Base-by-base conservation (phyloP, 2,797 vertebrate species). In the Falco columbarius region DNA sequence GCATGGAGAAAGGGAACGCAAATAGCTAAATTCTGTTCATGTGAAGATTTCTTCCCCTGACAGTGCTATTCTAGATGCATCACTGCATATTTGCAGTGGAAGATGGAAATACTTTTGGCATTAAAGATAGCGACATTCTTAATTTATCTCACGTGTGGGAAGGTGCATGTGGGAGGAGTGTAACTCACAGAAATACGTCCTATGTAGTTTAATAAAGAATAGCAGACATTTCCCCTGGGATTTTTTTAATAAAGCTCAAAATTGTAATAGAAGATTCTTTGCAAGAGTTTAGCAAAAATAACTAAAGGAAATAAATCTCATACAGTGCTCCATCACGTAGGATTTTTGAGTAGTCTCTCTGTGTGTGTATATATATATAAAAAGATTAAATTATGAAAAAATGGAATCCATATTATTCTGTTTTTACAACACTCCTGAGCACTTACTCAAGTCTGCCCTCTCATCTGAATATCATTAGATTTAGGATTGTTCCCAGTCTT, bases 141-240 rank as follows among this genome's bases (percentile, higher is more conserved):
- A 91, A 96, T 96, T 96, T 97, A 95, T 90, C 94, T 95, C 87
- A 95, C 89, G 91, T 90, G 93, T 95, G 87, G 91, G 95, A 95
- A 96, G 93, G 90, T 95, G 68, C 1, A 0, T 54, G 93, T 87
- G 90, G 93, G 95, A 95, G 76, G 47, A 94, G 87, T 92, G 93
- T 19, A 27, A 72, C 91, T 95, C 80, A 81, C 75, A 90, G 73
- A 80, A 95, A 96, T 51, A 80, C 3, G 6, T 91, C 90, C 79
- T 97, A 55, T 91, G 79, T 87, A 77, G 77, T 71, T 91, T 87
- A 83, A 93, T 93, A 91, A 81, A 90, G 90, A 94, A 91, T 51
- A 77, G 65, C 77, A 92, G 71, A 91, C 68, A 65, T 82, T 94
- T 93, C 92, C 81, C 77, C 40, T 14, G 74, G 77, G 77, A 86